These are phyloP conservation scores for Glandiceps talaboti DNA, from an alignment of 53 echinoderm and acorn worm genomes.

Conservation along the genomic window DNA sequence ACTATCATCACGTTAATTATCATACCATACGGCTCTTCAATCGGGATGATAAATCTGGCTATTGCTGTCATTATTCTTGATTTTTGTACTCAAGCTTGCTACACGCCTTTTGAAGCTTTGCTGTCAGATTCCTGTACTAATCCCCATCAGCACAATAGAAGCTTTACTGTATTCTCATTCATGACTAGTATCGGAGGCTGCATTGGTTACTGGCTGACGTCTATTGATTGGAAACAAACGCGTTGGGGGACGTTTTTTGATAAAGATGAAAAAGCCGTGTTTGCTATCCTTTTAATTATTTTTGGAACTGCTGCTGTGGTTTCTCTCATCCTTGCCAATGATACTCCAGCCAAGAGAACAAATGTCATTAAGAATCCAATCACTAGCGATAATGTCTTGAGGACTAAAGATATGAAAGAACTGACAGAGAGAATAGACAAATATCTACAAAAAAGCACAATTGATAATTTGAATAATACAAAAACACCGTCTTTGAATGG, in stretches of 20 bases:
- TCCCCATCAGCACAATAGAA: conserved; percentile 60
- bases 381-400: too few relatives aligned
- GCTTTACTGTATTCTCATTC: conserved; percentile 70
- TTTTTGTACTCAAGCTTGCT: conserved; percentile 72
- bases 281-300: conserved; percentile 38
- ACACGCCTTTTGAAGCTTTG: conserved; percentile 76
- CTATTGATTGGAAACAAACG: conserved; percentile 61
- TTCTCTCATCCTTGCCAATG: conserved; percentile 50
- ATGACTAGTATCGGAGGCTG: conserved; percentile 84
- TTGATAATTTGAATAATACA: too few relatives aligned
- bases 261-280: conserved; percentile 57
- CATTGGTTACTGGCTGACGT: conserved; percentile 68
- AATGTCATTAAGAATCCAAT: neutral
- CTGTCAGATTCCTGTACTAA: conserved; percentile 69
- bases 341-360: conserved; percentile 39
- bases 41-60: conserved; percentile 40
- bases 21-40: conserved; percentile 39
- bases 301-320: conserved; percentile 27
- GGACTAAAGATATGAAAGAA: neutral
- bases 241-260: conserved; percentile 27
- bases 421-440: neutral
- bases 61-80: conserved; percentile 70
- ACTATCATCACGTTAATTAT: conserved; percentile 30
- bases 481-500: neutral
- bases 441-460: neutral